phyloP scores from a whole-genome alignment of 2,113 vertebrate species.

The Stigmatopora argus region DNA sequence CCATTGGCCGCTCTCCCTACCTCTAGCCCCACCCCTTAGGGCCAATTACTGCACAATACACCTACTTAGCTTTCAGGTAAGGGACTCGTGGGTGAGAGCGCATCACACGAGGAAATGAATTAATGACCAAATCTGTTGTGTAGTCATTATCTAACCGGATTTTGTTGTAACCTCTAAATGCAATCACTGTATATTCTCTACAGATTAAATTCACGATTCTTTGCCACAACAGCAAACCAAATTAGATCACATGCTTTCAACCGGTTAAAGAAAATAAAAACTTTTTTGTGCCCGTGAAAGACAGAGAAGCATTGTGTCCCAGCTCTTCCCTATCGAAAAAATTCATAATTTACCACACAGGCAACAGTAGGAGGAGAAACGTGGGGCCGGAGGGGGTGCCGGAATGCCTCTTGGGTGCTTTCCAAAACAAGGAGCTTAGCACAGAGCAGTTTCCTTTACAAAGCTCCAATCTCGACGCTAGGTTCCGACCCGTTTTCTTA shows the following conservation, averaged over 20 bases:
- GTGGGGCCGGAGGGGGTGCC: neutral
- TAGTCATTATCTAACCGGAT: neutral
- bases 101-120: conserved; percentile 19
- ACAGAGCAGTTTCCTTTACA: conserved; percentile 18
- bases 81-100: conserved; percentile 19
- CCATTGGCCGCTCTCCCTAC: conserved; percentile 48
- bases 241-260: neutral
- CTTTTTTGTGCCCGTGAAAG: neutral
- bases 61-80: conserved; percentile 7
- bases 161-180: neutral
- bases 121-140: neutral
- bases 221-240: neutral
- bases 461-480: neutral
- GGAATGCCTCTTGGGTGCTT: conserved; percentile 30
- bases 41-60: conserved; percentile 30
- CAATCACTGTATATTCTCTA: neutral
- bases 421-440: conserved; percentile 34
- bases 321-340: conserved; percentile 12
- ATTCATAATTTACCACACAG: conserved; percentile 42
- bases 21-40: conserved; percentile 19
- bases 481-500: neutral
- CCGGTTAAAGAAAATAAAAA: neutral
- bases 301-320: neutral
- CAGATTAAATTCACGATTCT: neutral
- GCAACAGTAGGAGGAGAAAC: conserved; percentile 9